These are phyloP conservation scores for Typhlomys cinereus DNA, from an alignment of 2,113 vertebrate genomes.

Conservation along the genomic window DNA sequence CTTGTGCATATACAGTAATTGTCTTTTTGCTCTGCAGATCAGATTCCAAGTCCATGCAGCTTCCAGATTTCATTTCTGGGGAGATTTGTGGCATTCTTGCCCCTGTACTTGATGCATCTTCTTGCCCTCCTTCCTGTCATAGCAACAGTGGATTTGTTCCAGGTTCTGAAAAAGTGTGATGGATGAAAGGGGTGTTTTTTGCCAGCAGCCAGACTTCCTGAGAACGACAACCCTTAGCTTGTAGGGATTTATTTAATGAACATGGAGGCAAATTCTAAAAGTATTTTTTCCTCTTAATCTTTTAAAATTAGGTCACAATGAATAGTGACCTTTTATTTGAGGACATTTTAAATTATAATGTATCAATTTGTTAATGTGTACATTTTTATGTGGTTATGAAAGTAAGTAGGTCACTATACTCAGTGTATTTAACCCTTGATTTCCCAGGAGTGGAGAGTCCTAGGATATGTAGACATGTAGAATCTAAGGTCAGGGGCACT, in stretches of 20 bases:
- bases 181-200: conserved; percentile 26
- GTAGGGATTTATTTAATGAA: conserved; percentile 36
- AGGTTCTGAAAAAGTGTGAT: conserved; percentile 45
- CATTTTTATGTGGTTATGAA: not conserved
- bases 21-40: not conserved
- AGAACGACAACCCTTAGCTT: conserved; percentile 28
- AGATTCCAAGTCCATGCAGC: not conserved
- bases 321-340: not conserved
- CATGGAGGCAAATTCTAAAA: not conserved
- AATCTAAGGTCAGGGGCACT: not conserved
- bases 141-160: not conserved
- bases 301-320: conserved; percentile 41
- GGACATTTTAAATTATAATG: conserved; percentile 2
- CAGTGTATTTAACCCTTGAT: rapidly evolving
- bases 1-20: rapidly evolving
- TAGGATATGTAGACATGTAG: not conserved
- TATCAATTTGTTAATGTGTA: not conserved
- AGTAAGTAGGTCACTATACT: not conserved
- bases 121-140: not conserved
- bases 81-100: not conserved
- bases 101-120: not conserved
- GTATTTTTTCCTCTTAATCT: not conserved
- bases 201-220: conserved; percentile 53
- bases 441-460: not conserved
- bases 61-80: not conserved